A percentile compares a stretch with the other conserved stretches of the same genome.
These are phyloP conservation scores for Congeria kusceri DNA, from an alignment of 2,888 invertebrate genomes.

Conservation along the genomic window DNA sequence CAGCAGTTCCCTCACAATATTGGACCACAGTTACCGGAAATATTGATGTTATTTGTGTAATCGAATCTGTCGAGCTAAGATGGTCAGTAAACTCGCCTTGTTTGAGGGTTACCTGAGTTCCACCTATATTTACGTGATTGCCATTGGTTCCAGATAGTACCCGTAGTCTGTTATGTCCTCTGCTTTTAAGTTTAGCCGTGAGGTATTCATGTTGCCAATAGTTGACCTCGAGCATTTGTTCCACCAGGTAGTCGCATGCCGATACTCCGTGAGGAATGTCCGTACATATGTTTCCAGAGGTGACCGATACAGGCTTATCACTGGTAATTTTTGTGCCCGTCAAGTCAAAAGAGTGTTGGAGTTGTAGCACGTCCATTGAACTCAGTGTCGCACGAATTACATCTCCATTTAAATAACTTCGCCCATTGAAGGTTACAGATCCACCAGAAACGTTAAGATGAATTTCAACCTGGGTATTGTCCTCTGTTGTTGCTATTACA, in stretches of 20 bases:
- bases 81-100: background rate
- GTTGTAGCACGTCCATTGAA: no score
- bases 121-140: conserved; percentile 1
- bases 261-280: background rate
- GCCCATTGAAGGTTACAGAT: no score
- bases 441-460: no score
- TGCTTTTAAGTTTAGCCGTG: conserved; percentile 1
- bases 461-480: no score
- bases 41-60: background rate
- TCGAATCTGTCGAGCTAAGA: background rate
- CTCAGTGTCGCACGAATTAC: no score
- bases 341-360: no score
- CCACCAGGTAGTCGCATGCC: conserved; percentile 10
- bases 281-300: conserved; percentile 12
- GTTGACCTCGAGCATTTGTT: conserved; percentile 3
- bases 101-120: background rate
- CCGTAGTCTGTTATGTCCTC: background rate
- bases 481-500: no score
- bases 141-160: background rate
- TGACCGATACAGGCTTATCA: background rate
- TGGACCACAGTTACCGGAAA: background rate
- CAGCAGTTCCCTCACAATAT: background rate
- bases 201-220: conserved; percentile 3
- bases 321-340: background rate
- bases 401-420: no score